Conservation (phyloP, 2,888 invertebrate genomes). For the Eumacrocentrus americanus region DNA sequence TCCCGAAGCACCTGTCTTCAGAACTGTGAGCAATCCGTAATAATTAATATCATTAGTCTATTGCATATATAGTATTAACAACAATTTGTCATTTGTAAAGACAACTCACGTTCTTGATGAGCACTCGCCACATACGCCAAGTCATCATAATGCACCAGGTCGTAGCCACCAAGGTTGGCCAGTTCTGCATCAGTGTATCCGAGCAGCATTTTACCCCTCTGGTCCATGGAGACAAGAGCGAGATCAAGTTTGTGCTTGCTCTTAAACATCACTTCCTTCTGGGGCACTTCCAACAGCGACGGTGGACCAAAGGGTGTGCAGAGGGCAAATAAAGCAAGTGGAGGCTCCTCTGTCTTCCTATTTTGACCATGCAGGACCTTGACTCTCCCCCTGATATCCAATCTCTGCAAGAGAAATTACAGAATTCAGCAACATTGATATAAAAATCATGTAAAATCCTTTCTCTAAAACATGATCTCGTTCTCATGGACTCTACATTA, state of each 20-base stretch:
- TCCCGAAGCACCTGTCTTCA: conserved; percentile 98
- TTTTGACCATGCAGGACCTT: conserved; percentile 97
- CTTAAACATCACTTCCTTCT: conserved; percentile 99
- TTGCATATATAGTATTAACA: no score
- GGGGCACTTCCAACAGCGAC: conserved; percentile 93
- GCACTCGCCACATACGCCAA: conserved; percentile 97
- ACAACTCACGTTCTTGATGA: conserved; percentile 94
- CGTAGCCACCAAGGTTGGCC: conserved; percentile 94
- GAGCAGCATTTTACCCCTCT: conserved; percentile 92
- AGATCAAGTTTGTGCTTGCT: conserved; percentile 99
- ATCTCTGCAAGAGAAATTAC: conserved; percentile 71
- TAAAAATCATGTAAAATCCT: background rate
- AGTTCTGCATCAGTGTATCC: conserved; percentile 93
- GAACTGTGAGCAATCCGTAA: conserved; percentile 68
- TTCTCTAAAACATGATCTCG: background rate
- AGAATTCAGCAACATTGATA: background rate
- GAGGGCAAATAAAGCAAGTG: conserved; percentile 93
- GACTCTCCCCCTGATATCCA: conserved; percentile 97
- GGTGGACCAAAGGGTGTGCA: conserved; percentile 99
- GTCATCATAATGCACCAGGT: conserved; percentile 97
- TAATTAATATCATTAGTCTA: conserved; percentile 18
- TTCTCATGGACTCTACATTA: background rate
- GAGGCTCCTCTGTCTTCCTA: conserved; percentile 91
- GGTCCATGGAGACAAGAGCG: conserved; percentile 96
- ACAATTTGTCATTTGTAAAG: background rate